A percentile compares a stretch with the other conserved stretches of the same genome.
These are phyloP conservation scores for Leucoraja erinaceus DNA, from an alignment of 2,113 vertebrate genomes.

Conservation along the genomic window DNA sequence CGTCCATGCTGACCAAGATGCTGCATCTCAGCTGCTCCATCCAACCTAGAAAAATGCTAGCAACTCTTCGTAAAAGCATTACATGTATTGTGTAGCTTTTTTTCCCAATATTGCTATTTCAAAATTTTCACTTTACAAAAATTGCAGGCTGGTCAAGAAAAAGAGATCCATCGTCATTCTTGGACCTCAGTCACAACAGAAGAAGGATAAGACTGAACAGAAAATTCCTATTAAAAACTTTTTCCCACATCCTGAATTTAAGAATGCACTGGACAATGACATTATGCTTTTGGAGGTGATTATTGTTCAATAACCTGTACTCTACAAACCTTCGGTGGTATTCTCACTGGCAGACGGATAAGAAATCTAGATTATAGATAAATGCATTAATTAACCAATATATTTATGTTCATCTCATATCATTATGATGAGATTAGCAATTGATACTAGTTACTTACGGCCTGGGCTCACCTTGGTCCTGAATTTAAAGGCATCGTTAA, in stretches of 20 bases:
- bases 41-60: neutral
- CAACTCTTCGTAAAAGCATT: neutral
- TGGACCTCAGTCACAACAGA: conserved; percentile 44
- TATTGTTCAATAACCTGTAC: neutral
- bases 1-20: too few species aligned
- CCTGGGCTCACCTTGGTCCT: neutral
- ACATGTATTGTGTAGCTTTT: neutral
- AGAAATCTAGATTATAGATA: neutral
- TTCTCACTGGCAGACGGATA: neutral
- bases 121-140: neutral
- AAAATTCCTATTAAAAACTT: conserved; percentile 7
- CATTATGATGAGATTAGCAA: too few species aligned
- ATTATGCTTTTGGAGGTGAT: conserved; percentile 46
- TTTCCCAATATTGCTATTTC: neutral
- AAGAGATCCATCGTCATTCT: conserved; percentile 40
- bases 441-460: neutral
- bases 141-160: conserved; percentile 37
- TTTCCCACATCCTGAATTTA: neutral
- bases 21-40: too few species aligned
- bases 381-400: neutral
- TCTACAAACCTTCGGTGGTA: neutral
- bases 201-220: conserved; percentile 44
- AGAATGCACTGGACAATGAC: conserved; percentile 35
- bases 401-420: neutral
- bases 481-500: neutral